Evolutionary conservation across 2,888 invertebrate genomes (phyloP).

Genomic region (Cantharis rustica): DNA sequence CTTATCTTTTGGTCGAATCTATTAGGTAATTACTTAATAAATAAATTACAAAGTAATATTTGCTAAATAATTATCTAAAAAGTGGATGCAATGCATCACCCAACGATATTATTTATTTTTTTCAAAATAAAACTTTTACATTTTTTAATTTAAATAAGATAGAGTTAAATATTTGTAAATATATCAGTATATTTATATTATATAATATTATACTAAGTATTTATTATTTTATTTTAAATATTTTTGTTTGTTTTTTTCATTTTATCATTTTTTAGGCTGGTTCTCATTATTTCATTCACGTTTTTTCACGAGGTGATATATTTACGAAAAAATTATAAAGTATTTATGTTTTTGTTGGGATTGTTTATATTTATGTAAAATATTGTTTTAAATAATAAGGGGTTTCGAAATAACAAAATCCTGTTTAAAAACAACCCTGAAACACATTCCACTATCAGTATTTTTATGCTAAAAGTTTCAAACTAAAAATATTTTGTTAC

Average conservation of each 20-base stretch:
- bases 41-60: neutral
- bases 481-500: conserved; percentile 33
- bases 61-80: conserved; percentile 4
- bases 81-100: conserved; percentile 18
- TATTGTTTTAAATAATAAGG: conserved; percentile 9
- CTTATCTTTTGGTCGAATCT: conserved; percentile 3
- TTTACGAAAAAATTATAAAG: conserved; percentile 39
- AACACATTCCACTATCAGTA: conserved; percentile 52
- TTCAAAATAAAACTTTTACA: conserved; percentile 38
- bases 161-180: conserved; percentile 23
- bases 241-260: conserved; percentile 29
- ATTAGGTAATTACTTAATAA: neutral
- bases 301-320: conserved; percentile 38
- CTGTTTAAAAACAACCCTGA: conserved; percentile 17
- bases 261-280: conserved; percentile 25
- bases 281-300: conserved; percentile 37
- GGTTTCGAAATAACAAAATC: neutral
- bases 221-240: conserved; percentile 32
- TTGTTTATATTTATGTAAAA: conserved; percentile 6
- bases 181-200: conserved; percentile 24
- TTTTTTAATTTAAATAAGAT: neutral
- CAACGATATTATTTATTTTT: conserved; percentile 29
- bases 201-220: conserved; percentile 20
- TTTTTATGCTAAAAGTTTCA: conserved; percentile 44
- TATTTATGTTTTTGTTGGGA: conserved; percentile 23